Conservation (phyloP, 35 echinoderm and acorn worm species). For the Heliocidaris tuberculata region DNA sequence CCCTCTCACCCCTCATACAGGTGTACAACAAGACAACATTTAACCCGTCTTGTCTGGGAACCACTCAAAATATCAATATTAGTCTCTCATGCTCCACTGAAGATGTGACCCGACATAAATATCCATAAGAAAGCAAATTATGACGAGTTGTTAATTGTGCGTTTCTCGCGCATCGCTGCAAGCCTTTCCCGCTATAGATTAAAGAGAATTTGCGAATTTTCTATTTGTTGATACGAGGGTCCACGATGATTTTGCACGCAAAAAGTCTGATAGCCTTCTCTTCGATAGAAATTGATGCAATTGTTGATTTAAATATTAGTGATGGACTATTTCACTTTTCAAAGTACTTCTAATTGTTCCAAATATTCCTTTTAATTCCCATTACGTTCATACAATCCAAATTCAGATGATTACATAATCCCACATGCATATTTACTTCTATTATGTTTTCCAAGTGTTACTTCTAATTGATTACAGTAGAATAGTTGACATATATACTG, state of each 20-base stretch:
- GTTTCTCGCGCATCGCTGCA: constrained; percentile 22
- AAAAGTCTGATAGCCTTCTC: neutral
- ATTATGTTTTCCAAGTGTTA: no score
- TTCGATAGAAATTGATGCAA: no score
- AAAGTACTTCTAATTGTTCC: no score
- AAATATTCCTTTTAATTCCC: no score
- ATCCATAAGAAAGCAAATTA: constrained; percentile 32
- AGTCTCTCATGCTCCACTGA: neutral
- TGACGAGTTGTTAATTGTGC: constrained; percentile 23
- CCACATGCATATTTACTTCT: no score
- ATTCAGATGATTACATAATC: no score
- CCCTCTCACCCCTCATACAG: neutral
- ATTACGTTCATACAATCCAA: no score
- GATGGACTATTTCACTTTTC: no score
- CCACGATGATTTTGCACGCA: neutral
- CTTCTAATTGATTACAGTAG: no score
- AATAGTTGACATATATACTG: no score
- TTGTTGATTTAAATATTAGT: no score
- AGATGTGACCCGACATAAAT: constrained; percentile 29
- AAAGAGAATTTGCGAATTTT: neutral
- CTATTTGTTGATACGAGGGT: no score
- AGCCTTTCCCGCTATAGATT: neutral
- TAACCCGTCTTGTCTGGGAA: neutral
- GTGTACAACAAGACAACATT: neutral
- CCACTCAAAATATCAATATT: neutral